phyloP scores from a whole-genome alignment of 2,113 vertebrate genomes.

The Candoia aspera region DNA sequence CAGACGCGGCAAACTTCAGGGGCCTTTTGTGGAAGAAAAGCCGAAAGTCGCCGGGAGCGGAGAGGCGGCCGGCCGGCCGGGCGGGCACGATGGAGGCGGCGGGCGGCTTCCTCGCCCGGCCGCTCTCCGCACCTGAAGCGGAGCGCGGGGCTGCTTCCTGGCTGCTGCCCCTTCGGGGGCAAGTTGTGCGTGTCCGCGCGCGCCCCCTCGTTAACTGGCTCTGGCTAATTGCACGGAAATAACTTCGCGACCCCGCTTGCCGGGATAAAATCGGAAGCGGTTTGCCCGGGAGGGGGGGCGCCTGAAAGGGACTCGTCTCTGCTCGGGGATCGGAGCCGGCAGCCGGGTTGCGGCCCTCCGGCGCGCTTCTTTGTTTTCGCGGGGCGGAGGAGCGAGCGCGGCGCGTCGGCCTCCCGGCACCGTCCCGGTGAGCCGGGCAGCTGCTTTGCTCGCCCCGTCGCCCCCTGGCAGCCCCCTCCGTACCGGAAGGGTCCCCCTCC shows the following conservation, averaged over 20 bases:
- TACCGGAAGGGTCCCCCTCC: background rate
- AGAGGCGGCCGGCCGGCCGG: background rate
- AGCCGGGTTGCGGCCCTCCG: background rate
- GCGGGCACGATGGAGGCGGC: background rate
- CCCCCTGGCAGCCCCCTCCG: too few relatives aligned
- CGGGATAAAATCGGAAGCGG: slow-evolving; percentile 28
- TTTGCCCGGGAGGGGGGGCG: background rate
- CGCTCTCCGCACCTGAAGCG: background rate
- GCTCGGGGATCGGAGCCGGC: background rate
- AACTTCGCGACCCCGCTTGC: slow-evolving; percentile 33
- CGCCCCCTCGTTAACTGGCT: background rate
- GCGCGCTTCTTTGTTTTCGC: slow-evolving; percentile 33
- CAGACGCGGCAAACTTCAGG: slow-evolving; percentile 41
- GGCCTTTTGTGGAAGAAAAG: background rate
- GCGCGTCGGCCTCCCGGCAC: background rate
- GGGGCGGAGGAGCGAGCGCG: background rate
- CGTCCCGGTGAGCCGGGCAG: background rate
- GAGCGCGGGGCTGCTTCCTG: background rate
- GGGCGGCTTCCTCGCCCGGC: background rate
- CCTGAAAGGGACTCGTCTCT: background rate
- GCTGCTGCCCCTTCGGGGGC: background rate
- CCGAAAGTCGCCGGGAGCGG: background rate
- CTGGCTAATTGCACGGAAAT: slow-evolving; percentile 7
- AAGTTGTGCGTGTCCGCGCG: background rate
- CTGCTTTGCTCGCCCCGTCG: background rate